Conservation (phyloP, 2,888 invertebrate genomes). For the Aethes cnicana region DNA sequence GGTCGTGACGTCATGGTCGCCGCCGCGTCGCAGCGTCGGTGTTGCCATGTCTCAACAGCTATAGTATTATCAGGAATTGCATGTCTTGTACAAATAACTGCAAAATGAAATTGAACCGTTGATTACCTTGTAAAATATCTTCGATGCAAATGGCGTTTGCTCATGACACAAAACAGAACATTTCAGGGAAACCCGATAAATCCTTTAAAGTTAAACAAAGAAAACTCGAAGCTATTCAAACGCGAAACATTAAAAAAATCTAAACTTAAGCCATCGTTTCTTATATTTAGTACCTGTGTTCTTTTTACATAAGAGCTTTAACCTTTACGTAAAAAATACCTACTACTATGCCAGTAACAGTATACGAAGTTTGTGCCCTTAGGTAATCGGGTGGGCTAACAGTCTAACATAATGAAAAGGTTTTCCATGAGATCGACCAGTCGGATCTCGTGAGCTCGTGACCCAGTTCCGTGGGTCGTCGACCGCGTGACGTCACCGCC, state of each 20-base stretch:
- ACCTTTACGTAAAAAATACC: slow-evolving; percentile 4
- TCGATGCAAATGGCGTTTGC: background rate
- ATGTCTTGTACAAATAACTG: background rate
- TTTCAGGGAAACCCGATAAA: background rate
- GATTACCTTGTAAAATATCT: background rate
- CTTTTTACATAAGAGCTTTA: slow-evolving; percentile 2
- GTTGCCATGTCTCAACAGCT: too few relatives aligned
- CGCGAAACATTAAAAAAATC: background rate
- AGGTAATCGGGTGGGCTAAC: slow-evolving; percentile 36
- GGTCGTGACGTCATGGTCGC: too few relatives aligned
- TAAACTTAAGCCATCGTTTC: background rate
- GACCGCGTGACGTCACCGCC: slow-evolving; percentile 73
- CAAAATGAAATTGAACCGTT: background rate
- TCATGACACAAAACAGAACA: background rate
- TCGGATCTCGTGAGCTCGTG: slow-evolving; percentile 63
- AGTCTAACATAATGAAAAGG: slow-evolving; percentile 46
- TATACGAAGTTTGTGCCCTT: slow-evolving; percentile 28
- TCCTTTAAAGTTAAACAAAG: too few relatives aligned
- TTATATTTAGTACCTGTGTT: background rate
- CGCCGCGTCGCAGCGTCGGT: too few relatives aligned
- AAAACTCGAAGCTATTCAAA: too few relatives aligned
- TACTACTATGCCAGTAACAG: too few relatives aligned
- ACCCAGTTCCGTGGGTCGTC: slow-evolving; percentile 73
- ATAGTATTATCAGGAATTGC: background rate
- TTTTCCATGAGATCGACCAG: slow-evolving; percentile 61